Evolutionary conservation across 2,888 invertebrate genomes (phyloP).

Genomic region (Drosophila ezoana): DNA sequence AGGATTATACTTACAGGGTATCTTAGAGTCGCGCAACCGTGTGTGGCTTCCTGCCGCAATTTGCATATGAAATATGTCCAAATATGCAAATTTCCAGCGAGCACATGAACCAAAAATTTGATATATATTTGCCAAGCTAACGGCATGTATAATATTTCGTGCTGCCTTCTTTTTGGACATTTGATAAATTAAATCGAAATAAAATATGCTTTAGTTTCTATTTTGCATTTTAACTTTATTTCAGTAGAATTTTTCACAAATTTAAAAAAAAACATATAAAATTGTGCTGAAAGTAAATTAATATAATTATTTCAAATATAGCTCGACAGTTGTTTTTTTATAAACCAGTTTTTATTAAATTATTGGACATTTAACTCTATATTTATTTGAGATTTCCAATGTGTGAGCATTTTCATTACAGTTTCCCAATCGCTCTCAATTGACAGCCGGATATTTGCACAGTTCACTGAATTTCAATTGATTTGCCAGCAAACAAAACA

Average conservation of each 20-base stretch:
- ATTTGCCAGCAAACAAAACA: conserved; percentile 27
- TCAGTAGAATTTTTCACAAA: too few species aligned
- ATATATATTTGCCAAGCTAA: conserved; percentile 25
- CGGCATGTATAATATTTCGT: conserved; percentile 6
- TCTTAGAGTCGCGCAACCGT: background rate
- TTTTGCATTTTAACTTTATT: background rate
- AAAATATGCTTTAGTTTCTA: too few species aligned
- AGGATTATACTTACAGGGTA: background rate
- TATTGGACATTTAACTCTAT: background rate
- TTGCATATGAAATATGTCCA: conserved; percentile 64
- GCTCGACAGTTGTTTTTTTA: background rate
- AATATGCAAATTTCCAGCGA: conserved; percentile 52
- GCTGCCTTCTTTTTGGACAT: background rate
- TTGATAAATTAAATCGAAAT: conserved; percentile 12
- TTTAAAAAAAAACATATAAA: too few species aligned
- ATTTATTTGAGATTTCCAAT: conserved; percentile 5
- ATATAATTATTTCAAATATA: too few species aligned
- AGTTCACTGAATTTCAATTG: conserved; percentile 62
- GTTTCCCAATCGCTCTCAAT: conserved; percentile 41
- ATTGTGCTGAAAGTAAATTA: too few species aligned
- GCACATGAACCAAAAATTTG: conserved; percentile 34
- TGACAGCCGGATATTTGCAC: conserved; percentile 37
- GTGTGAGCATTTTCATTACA: conserved; percentile 21
- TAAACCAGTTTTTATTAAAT: background rate
- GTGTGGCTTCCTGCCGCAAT: conserved; percentile 20